Evolutionary conservation across 2,888 invertebrate genomes (phyloP), one percentile per base, ranked within the genome.

Genomic region (Zelleria hepariella): DNA sequence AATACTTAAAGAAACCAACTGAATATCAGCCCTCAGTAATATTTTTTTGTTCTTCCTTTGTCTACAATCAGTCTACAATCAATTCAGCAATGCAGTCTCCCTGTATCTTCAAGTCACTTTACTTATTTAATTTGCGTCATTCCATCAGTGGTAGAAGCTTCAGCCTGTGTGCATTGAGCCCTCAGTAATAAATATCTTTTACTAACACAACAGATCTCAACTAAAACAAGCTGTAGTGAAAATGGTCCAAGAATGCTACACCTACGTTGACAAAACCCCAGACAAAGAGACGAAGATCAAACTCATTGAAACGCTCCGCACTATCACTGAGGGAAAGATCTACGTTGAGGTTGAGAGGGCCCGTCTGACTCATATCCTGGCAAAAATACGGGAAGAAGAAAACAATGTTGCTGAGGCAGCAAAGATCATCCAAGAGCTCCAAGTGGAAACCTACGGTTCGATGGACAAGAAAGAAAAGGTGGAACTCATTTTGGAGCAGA

Each of bases 321-420:
- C 94, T 5, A 98, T 99, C 1, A 99, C 99, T 0, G 98, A 98
- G 76, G 99, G 99, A 65, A 99, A 99, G 93, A 99, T 99, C 66
- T 99, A 99, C 79, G 99, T 99, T n/a, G 99, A 99, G 91, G 98
- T 98, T 7, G 99, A 99, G 82, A 91, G 99, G 70, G 99, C 99
- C 4, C 91, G 99, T 59, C 88, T 99, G 5, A 99, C 99, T 0
- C 95, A 98, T 71, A 95, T 94, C 67, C 82, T 98, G 62, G 95
- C 96, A 0, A 93, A 95, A 74, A 93, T 96, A 59, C 94, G 96
- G 64, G 95, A 98, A 72, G 92, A 93, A 1, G 95, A 95, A 74
- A 94, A 93, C 18, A 93, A 97, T 78, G 91, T 97, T 1, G 90
- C 94, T 5, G 97, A 96, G 70, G 99, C 99, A 18, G 97, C 98